These are phyloP conservation scores for Zeus faber DNA, from an alignment of 2,113 vertebrate genomes.

Conservation along the genomic window DNA sequence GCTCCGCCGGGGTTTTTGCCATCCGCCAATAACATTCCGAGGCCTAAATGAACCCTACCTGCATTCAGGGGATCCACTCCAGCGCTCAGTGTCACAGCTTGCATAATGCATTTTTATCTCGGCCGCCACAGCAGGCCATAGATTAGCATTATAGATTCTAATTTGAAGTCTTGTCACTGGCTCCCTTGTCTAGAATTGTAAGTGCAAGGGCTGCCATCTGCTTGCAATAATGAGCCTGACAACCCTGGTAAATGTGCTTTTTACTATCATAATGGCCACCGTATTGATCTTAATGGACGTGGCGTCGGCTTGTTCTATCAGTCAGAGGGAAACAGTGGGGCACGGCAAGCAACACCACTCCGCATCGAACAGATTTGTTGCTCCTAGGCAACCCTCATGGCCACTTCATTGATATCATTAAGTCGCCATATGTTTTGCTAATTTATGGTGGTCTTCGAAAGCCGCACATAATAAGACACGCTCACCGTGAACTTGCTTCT, in stretches of 20 bases:
- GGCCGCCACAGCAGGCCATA: slow-evolving; percentile 73
- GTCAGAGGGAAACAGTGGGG: slow-evolving; percentile 74
- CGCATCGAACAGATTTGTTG: slow-evolving; percentile 68
- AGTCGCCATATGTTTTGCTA: slow-evolving; percentile 71
- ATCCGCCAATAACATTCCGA: neutral
- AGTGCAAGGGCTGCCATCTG: slow-evolving; percentile 87
- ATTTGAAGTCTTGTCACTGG: slow-evolving; percentile 94
- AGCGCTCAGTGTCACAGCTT: slow-evolving; percentile 37
- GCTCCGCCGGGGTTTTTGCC: neutral
- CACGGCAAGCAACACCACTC: slow-evolving; percentile 62
- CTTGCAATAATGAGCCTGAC: slow-evolving; percentile 94
- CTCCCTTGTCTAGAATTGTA: slow-evolving; percentile 79
- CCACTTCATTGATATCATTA: slow-evolving; percentile 76
- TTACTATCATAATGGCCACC: slow-evolving; percentile 84
- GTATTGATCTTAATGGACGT: slow-evolving; percentile 88
- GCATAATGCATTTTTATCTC: slow-evolving; percentile 77
- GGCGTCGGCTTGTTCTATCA: slow-evolving; percentile 79
- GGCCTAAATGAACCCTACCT: slow-evolving; percentile 22
- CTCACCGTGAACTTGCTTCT: slow-evolving; percentile 66
- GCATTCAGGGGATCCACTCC: slow-evolving; percentile 27
- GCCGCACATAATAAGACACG: slow-evolving; percentile 64
- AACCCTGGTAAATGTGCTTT: slow-evolving; percentile 90
- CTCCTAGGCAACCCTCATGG: slow-evolving; percentile 64
- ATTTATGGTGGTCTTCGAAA: slow-evolving; percentile 66
- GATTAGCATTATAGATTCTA: slow-evolving; percentile 98